phyloP scores from a whole-genome alignment of 2,113 vertebrate genomes.

The Castor canadensis region DNA sequence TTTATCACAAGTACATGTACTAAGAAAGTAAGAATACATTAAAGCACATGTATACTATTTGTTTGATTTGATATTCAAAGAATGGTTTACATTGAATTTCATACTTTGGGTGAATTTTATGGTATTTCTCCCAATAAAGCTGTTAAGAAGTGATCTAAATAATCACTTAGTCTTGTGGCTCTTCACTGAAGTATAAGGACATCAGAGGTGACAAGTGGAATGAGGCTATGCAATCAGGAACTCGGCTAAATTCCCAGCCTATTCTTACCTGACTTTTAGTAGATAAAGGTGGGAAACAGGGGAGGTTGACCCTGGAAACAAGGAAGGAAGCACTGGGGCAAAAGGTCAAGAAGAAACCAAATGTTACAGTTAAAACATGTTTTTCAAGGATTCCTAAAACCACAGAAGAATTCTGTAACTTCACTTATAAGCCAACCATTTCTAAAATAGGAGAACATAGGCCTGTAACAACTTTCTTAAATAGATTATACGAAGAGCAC shows the following conservation, averaged over 20 bases:
- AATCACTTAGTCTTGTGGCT: background rate
- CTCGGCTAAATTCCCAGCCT: background rate
- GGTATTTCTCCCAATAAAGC: slow-evolving; percentile 28
- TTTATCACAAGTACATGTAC: background rate
- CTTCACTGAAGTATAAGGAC: background rate
- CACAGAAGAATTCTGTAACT: slow-evolving; percentile 42
- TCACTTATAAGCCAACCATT: slow-evolving; percentile 33
- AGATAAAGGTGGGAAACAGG: background rate
- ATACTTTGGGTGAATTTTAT: slow-evolving; percentile 3
- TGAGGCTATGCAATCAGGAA: background rate
- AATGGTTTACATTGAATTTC: background rate
- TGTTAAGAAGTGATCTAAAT: slow-evolving; percentile 15
- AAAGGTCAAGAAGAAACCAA: slow-evolving; percentile 29
- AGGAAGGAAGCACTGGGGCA: background rate
- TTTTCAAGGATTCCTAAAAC: no score
- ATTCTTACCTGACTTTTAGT: slow-evolving; percentile 11
- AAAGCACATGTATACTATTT: background rate
- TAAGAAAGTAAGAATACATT: background rate
- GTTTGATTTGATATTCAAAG: slow-evolving; percentile 21
- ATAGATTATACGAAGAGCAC: slow-evolving; percentile 6
- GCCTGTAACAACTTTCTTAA: background rate
- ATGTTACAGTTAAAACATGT: background rate
- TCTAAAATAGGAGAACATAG: slow-evolving; percentile 5
- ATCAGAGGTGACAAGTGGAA: background rate
- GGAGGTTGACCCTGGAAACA: background rate